phyloP scores from a whole-genome alignment of 2,888 invertebrate genomes.

The Mechanitis messenoides region DNA sequence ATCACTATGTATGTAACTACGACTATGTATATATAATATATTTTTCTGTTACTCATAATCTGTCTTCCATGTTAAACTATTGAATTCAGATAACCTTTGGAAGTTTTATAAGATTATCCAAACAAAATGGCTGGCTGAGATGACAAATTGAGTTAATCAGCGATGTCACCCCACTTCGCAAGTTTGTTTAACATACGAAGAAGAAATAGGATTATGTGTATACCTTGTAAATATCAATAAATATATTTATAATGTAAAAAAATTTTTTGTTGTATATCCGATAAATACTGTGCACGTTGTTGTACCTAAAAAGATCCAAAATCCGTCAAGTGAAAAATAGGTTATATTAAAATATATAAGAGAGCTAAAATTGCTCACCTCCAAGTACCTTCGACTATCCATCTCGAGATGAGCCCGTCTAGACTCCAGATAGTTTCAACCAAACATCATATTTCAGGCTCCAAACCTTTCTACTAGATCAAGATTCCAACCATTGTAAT shows the following conservation, averaged over 20 bases:
- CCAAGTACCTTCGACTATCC: constrained; percentile 33
- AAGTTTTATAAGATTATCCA: not conserved
- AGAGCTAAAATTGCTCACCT: not conserved
- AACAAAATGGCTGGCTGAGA: constrained; percentile 1
- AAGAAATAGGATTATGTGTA: not conserved
- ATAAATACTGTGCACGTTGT: no score
- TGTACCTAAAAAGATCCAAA: no score
- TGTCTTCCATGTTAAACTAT: no score
- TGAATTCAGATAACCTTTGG: not conserved
- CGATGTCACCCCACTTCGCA: constrained; percentile 1
- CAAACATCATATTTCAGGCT: constrained; percentile 35
- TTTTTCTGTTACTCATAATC: no score
- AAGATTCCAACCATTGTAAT: constrained; percentile 14
- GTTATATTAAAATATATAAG: not conserved
- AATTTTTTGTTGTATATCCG: no score
- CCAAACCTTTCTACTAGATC: constrained; percentile 30
- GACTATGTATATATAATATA: no score
- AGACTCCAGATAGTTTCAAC: constrained; percentile 33
- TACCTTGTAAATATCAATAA: not conserved
- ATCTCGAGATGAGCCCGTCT: constrained; percentile 38
- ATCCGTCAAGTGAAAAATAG: no score
- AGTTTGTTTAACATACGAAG: not conserved
- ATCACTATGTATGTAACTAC: no score
- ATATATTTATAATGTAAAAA: not conserved
- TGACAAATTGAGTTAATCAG: constrained; percentile 19